Percentiles rank a stretch among this genome's conserved stretches.
These are phyloP conservation scores for Plagiodera versicolora DNA, from an alignment of 2,888 invertebrate genomes.

Conservation along the genomic window DNA sequence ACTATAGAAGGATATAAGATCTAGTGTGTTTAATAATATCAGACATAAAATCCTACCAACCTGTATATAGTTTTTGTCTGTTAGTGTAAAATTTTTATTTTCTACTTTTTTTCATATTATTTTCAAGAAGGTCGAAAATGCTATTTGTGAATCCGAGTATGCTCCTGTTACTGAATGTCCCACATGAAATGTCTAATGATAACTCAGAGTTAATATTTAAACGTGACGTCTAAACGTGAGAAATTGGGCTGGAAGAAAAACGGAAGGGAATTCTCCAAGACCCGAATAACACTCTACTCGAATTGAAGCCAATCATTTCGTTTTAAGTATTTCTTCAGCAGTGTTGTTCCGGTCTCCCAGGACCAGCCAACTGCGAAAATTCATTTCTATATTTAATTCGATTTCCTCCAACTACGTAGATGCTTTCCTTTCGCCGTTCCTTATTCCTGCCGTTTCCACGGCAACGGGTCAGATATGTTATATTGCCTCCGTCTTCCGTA, in stretches of 20 bases:
- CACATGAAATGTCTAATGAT: no score
- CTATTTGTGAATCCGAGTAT: no score
- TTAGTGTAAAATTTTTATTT: no score
- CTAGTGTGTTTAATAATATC: no score
- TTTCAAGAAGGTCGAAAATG: no score
- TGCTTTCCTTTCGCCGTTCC: conserved; percentile 2
- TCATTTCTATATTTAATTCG: conserved; percentile 51
- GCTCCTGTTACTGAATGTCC: no score
- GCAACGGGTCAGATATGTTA: conserved; percentile 13
- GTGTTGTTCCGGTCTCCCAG: conserved; percentile 38
- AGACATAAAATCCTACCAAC: no score
- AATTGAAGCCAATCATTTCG: conserved; percentile 39
- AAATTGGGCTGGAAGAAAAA: background rate
- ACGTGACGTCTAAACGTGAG: background rate
- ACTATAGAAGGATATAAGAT: no score
- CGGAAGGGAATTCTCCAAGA: background rate
- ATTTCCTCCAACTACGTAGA: conserved; percentile 35
- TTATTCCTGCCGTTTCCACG: conserved; percentile 7
- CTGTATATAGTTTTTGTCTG: no score
- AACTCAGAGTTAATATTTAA: background rate
- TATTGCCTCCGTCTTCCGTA: conserved; percentile 13
- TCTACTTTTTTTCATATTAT: no score
- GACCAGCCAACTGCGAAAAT: conserved; percentile 39
- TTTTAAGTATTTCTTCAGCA: conserved; percentile 43
- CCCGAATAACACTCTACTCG: background rate